Evolutionary conservation across 1,140 invertebrate species (phyloP).

Genomic region (Ylistrum balloti): DNA sequence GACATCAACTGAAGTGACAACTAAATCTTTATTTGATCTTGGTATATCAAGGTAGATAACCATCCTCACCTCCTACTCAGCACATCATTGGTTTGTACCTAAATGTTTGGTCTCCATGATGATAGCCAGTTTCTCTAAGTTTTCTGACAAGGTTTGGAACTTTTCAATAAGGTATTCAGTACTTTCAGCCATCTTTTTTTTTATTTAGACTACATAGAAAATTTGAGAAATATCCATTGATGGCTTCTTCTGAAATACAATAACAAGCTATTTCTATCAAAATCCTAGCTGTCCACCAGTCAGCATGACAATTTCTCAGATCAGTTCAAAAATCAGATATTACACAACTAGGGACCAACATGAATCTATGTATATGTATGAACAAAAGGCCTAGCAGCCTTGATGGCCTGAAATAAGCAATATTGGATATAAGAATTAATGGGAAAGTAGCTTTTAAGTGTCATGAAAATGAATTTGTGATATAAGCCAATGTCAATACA

Average conservation of each 20-base stretch:
- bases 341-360: too few relatives aligned
- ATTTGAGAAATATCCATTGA: neutral
- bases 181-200: neutral
- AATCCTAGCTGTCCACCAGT: too few relatives aligned
- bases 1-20: conserved; percentile 21
- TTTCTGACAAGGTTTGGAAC: neutral
- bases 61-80: neutral
- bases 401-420: too few relatives aligned
- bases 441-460: too few relatives aligned
- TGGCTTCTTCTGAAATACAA: neutral
- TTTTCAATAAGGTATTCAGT: neutral
- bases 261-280: too few relatives aligned
- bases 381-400: too few relatives aligned
- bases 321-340: too few relatives aligned
- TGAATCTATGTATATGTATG: too few relatives aligned
- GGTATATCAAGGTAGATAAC: neutral
- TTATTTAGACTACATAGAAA: neutral
- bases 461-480: too few relatives aligned
- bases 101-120: neutral
- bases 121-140: neutral
- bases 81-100: neutral
- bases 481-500: too few relatives aligned
- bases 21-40: conserved; percentile 21
- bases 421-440: too few relatives aligned
- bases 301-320: too few relatives aligned